These are phyloP conservation scores for Carposina sasakii DNA, from an alignment of 1,140 invertebrate species.

Conservation along the genomic window DNA sequence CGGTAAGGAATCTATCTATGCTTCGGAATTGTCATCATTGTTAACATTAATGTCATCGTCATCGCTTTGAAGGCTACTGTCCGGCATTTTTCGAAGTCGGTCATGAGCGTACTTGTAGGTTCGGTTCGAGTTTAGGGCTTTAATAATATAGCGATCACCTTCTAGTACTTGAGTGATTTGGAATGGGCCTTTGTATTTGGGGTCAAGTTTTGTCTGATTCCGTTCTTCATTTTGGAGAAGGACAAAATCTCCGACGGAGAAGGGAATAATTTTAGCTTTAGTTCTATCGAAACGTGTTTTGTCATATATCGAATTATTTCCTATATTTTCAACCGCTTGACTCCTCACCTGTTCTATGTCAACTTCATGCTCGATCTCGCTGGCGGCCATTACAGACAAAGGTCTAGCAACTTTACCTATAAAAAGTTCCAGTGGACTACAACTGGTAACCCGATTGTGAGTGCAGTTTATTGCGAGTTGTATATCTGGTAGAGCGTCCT, in stretches of 20 bases:
- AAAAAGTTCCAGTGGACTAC: constrained; percentile 20
- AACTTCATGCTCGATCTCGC: too few relatives aligned
- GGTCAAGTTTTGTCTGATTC: constrained; percentile 23
- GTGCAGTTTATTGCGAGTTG: constrained; percentile 35
- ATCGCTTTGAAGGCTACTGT: too few relatives aligned
- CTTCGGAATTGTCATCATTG: too few relatives aligned
- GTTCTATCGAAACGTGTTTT: constrained; percentile 21
- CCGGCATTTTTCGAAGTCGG: too few relatives aligned
- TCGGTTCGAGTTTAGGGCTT: too few relatives aligned
- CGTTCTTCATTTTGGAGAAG: constrained; percentile 27
- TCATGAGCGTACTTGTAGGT: too few relatives aligned
- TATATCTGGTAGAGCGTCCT: constrained; percentile 24
- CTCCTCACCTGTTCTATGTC: not conserved
- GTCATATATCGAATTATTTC: constrained; percentile 3
- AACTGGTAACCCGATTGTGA: constrained; percentile 24
- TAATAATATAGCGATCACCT: constrained; percentile 30
- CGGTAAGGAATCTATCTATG: too few relatives aligned
- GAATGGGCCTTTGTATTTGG: constrained; percentile 29
- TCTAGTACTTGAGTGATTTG: constrained; percentile 22
- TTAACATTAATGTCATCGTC: too few relatives aligned
- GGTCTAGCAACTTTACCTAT: not conserved
- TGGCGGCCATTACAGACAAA: not conserved
- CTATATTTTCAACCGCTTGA: not conserved
- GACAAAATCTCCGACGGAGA: constrained; percentile 25
- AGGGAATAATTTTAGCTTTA: constrained; percentile 17